Base-by-base conservation (phyloP, 2,113 vertebrate species). In the Silurus meridionalis region DNA sequence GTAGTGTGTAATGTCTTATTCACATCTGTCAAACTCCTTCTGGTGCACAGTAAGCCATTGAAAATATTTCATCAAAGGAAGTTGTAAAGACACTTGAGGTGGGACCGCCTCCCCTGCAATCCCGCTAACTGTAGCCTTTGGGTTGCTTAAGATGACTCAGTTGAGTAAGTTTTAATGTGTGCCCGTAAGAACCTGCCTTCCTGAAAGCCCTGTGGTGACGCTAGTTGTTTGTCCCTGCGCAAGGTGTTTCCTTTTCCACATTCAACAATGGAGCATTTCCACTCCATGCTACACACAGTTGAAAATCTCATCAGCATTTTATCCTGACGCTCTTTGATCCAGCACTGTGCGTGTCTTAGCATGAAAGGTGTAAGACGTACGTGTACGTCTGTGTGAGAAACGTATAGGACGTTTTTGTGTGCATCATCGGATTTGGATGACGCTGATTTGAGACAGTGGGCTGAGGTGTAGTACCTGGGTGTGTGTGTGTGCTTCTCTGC, bases 181-280 rank as follows among this genome's bases (percentile, higher is more conserved):
- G 90, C 90, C 82, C 58, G 90, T 58, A 90, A 87, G 69, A 88
- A 86, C 28, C 10, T 79, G 80, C 66, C 58, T 86, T 82, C 88
- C 72, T 89, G 87, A 86, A 92, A 87, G 21, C 58, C 28, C 23
- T 74, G 66, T 74, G 78, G 55, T 86, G 58, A 80, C 28, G 66
- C 66, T 1, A 67, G 74, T 74, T 57, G 87, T 89, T 87, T 77
- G 87, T 86, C 92, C 92, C 94, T 94, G 91, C 92, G 92, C 92
- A 94, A 95, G 94, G 93, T 95, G 94, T 84, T 95, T 95, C 94
- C 95, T 84, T 87, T 4, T 82, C 89, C 90, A 90, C 87, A 78
- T n/a, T 83, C 89, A 94, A 95, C 94, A 95, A 95, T 95, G 91
- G 93, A 89, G 92, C 85, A 75, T 93, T 95, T 94, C 94, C 93